Evolutionary conservation across 2,888 invertebrate genomes (phyloP).

Genomic region (Drosophila cyrtoloma): DNA sequence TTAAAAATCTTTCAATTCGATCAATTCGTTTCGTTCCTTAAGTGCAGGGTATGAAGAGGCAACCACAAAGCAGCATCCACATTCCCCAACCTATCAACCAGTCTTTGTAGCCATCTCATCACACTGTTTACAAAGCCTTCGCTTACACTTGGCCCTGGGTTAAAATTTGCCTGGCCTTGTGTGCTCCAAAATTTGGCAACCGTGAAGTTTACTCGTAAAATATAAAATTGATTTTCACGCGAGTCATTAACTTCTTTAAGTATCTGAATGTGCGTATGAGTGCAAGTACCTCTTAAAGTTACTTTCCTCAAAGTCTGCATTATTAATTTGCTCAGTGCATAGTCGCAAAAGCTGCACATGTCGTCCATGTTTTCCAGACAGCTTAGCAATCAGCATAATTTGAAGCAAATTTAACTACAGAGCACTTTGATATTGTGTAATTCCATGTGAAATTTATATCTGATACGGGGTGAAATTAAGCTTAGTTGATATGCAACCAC

Average conservation of each 20-base stretch:
- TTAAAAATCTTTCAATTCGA: not conserved
- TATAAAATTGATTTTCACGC: slow-evolving; percentile 72
- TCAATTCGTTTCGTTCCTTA: too few relatives aligned
- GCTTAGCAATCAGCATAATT: slow-evolving; percentile 10
- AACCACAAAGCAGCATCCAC: slow-evolving; percentile 3
- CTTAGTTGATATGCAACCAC: not conserved
- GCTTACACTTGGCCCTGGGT: slow-evolving; percentile 28
- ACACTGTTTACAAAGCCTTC: slow-evolving; percentile 50
- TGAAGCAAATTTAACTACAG: slow-evolving; percentile 2
- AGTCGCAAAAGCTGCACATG: not conserved
- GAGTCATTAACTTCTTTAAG: slow-evolving; percentile 72
- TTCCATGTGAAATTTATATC: slow-evolving; percentile 13
- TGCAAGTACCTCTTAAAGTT: not conserved
- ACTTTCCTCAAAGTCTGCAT: slow-evolving; percentile 21
- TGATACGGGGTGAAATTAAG: not conserved
- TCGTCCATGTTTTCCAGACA: slow-evolving; percentile 4
- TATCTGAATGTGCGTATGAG: slow-evolving; percentile 14
- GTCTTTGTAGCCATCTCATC: not conserved
- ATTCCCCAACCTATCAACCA: not conserved
- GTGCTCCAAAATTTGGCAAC: slow-evolving; percentile 36
- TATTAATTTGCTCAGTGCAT: slow-evolving; percentile 22
- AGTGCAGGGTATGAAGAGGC: not conserved
- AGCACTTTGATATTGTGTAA: slow-evolving; percentile 8
- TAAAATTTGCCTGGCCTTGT: slow-evolving; percentile 19
- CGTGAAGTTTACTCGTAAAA: slow-evolving; percentile 58